Conservation (phyloP, 2,113 vertebrate species). For the Sialia sialis region DNA sequence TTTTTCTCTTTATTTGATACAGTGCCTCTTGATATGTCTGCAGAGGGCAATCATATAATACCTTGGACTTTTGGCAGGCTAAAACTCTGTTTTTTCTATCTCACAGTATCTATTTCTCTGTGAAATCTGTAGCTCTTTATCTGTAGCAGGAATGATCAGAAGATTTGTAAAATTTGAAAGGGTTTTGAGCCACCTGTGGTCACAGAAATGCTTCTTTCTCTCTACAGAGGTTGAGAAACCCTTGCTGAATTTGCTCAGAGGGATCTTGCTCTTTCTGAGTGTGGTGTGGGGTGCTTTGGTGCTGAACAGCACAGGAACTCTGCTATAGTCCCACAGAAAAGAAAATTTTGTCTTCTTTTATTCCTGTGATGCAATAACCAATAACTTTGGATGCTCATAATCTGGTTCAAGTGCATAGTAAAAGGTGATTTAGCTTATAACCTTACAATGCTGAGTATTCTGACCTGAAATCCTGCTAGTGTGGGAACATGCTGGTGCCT, state of each 20-base stretch:
- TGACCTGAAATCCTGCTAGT: background rate
- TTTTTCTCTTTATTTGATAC: background rate
- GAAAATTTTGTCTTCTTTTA: background rate
- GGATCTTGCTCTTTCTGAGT: background rate
- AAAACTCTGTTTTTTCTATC: background rate
- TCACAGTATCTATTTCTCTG: background rate
- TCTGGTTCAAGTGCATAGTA: background rate
- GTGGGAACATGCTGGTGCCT: background rate
- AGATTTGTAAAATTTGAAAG: background rate
- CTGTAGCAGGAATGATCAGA: background rate
- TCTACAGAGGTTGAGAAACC: background rate
- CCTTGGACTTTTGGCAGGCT: background rate
- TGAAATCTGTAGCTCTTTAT: background rate
- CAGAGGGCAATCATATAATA: background rate
- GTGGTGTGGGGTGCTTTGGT: rapidly evolving
- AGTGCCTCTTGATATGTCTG: background rate
- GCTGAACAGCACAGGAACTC: background rate
- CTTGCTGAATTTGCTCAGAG: background rate
- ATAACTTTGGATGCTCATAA: background rate
- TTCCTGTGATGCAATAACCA: rapidly evolving
- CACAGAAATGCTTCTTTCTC: background rate
- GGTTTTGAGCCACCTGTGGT: background rate
- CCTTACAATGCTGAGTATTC: background rate
- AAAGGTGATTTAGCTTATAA: background rate
- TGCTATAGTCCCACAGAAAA: rapidly evolving